Percentiles rank a stretch among this genome's conserved stretches.
Conservation (phyloP, 2,888 invertebrate genomes). For the Microctonus hyperodae region DNA sequence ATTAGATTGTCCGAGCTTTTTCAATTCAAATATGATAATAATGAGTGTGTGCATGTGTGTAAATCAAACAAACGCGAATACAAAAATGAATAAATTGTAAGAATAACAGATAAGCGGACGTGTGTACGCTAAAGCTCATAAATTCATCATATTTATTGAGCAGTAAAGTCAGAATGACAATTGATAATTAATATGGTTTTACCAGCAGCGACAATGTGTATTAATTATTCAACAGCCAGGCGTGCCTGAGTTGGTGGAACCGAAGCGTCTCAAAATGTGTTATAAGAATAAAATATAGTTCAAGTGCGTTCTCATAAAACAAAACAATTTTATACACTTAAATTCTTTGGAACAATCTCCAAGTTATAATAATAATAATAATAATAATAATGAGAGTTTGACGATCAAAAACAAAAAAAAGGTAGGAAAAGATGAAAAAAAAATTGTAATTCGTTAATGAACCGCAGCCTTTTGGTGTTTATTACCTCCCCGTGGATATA, state of each 20-base stretch:
- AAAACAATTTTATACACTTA: slow-evolving; percentile 45
- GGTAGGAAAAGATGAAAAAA: neutral
- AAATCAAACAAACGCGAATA: neutral
- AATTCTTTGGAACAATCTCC: slow-evolving; percentile 51
- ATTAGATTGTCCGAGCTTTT: neutral
- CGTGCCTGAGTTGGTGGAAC: slow-evolving; percentile 51
- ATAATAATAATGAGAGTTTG: slow-evolving; percentile 53
- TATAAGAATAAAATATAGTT: slow-evolving; percentile 38
- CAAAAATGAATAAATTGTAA: neutral
- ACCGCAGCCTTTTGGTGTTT: slow-evolving; percentile 46
- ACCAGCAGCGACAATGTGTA: slow-evolving; percentile 62
- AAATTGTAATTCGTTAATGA: slow-evolving; percentile 50
- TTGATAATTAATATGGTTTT: slow-evolving; percentile 46
- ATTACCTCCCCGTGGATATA: slow-evolving; percentile 24
- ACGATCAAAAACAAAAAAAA: slow-evolving; percentile 43
- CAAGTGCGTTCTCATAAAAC: slow-evolving; percentile 45
- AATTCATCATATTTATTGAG: slow-evolving; percentile 3
- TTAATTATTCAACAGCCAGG: slow-evolving; percentile 48
- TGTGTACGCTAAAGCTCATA: neutral
- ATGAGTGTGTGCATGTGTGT: neutral
- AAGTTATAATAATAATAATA: no score
- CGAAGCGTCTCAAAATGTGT: slow-evolving; percentile 44
- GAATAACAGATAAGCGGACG: neutral
- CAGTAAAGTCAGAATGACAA: slow-evolving; percentile 12
- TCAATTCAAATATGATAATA: slow-evolving; percentile 6